Conservation (phyloP, 2,113 vertebrate species). For the Pedetes capensis region DNA sequence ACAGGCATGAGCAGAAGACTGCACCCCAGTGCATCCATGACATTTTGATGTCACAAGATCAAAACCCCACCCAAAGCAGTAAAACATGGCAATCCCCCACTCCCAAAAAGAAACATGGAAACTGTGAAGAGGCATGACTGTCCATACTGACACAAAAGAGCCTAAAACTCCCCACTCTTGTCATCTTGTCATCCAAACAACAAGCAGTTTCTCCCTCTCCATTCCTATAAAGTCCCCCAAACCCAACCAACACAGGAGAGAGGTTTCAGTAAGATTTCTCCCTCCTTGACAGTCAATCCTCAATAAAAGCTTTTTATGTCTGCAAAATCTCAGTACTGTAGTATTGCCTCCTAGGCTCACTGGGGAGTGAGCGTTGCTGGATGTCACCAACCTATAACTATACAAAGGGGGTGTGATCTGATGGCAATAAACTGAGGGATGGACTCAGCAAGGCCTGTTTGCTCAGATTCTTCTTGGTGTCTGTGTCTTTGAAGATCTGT, state of each 20-base stretch:
- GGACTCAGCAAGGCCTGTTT: too few relatives aligned
- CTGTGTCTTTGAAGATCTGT: background rate
- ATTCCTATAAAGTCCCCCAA: background rate
- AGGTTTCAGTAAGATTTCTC: background rate
- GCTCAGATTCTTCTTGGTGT: background rate
- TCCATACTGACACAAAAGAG: background rate
- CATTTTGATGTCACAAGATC: background rate
- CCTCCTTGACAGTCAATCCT: background rate
- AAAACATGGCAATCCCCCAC: background rate
- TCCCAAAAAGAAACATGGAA: background rate
- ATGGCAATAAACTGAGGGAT: too few relatives aligned
- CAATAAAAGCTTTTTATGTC: background rate
- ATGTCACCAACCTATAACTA: background rate
- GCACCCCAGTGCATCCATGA: background rate
- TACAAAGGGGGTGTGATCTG: background rate
- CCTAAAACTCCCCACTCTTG: background rate
- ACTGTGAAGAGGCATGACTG: background rate
- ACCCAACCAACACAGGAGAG: background rate
- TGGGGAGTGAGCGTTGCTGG: fast-evolving
- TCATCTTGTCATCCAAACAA: background rate
- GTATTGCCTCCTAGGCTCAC: background rate
- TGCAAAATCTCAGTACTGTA: background rate
- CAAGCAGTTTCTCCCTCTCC: background rate
- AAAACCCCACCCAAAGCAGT: background rate
- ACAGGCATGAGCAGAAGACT: background rate